Conservation (phyloP, 2,113 vertebrate species). For the Diadophis punctatus region DNA sequence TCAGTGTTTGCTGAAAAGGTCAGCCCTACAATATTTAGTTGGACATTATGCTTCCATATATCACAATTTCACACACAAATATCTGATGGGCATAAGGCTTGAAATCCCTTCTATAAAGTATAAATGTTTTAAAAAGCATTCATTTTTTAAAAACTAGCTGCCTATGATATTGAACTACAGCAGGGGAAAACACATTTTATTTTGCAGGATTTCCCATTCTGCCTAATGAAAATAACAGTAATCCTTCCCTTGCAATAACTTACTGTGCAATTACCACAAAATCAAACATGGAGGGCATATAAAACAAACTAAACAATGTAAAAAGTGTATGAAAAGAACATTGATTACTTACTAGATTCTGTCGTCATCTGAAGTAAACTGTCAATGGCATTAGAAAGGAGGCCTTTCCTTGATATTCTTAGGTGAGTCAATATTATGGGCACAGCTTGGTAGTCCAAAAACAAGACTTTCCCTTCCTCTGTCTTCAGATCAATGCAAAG, state of each 20-base stretch:
- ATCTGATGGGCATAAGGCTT: not conserved
- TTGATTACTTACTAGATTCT: conserved; percentile 74
- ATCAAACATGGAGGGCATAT: not conserved
- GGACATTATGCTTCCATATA: not conserved
- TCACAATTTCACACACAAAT: not conserved
- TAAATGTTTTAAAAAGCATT: not conserved
- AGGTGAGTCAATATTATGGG: conserved; percentile 73
- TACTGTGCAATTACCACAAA: not conserved
- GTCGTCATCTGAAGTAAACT: conserved; percentile 82
- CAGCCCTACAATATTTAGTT: not conserved
- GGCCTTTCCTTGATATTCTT: conserved; percentile 66
- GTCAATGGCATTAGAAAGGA: conserved; percentile 74
- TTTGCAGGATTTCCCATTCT: not conserved
- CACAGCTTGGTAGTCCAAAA: conserved; percentile 79
- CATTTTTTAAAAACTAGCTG: not conserved
- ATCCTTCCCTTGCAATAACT: not conserved
- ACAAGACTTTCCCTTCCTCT: conserved; percentile 79
- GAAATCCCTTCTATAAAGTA: not conserved
- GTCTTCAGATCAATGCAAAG: conserved; percentile 75
- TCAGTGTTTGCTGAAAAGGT: not conserved
- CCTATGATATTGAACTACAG: not conserved
- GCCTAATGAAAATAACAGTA: not conserved
- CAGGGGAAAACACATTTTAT: not conserved
- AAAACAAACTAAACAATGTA: not conserved
- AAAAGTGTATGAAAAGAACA: not conserved